Evolutionary conservation across 2,113 vertebrate genomes (phyloP), one percentile per base, ranked within the genome.

Genomic region (Tapirus terrestris): DNA sequence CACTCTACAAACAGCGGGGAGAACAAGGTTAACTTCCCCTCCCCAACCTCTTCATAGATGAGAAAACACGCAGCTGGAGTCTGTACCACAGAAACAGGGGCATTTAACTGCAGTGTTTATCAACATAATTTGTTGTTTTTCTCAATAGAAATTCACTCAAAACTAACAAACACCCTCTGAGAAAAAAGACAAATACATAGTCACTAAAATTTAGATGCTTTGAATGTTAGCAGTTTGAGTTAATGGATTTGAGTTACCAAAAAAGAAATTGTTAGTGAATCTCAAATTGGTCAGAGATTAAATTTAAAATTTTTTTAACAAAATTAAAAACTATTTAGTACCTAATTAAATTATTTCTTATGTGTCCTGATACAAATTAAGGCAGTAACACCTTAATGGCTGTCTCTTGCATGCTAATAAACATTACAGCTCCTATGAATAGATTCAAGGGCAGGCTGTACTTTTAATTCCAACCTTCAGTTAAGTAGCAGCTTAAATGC

Each of bases 41-140:
- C 89, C 95, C 75, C 86, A 96, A 97, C 58, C 75, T 92, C 65
- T 96, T 80, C 63, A 63, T 60, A 94, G 89, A 90, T 65, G 97
- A 98, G 96, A 96, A 97, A 98, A 97, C 86, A 97, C 94, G 95
- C 96, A 98, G 95, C 89, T 95, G 94, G 97, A 96, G 72, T 91
- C 67, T 56, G n/a, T 53, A 72, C 36, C 60, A 75, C 72, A 89
- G 91, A 67, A 89, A 48, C 13, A 16, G 17, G 14, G 53, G 43
- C 84, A 91, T 82, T 86, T 86, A 90, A 93, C 77, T 86, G 73
- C 70, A 83, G 29, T 94, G 90, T 87, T 97, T 93, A 93, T 92
- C 94, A 96, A 83, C 12, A 39, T 93, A 97, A 97, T 96, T 95
- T 93, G 82, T 67, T 93, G 67, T 51, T 91, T 97, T 95, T 80